Base-by-base conservation (phyloP, 2,113 vertebrate genomes). In the Corydoras maculifer region DNA sequence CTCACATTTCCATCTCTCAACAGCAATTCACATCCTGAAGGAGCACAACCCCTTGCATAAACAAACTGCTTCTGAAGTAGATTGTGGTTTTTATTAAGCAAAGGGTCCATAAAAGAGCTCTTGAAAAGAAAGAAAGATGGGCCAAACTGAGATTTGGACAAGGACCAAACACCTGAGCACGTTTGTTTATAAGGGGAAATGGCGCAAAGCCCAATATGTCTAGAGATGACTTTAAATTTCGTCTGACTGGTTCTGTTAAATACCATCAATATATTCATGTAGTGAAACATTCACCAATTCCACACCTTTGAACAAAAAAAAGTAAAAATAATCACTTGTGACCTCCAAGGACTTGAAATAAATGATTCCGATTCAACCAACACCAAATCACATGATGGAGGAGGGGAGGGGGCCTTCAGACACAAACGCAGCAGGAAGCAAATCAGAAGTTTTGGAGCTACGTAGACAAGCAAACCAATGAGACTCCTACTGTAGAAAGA, bases 151-250 rank as follows among this genome's bases (percentile, higher is more conserved):
- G n/a, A 81, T 71, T 72, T 82, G 77, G 77, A 75, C 58, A 75
- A 31, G 29, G 9, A 80, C 72, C 77, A 83, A 81, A 84, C 83
- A 86, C 82, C 81, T 85, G 86, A 77, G 78, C 66, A 78, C 64
- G 65, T 77, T 61, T 73, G 49, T 29, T 57, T 32, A 55, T 51
- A 61, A 50, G 55, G 43, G n/a, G 67, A 25, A 68, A 32, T 61
- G 65, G 65, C 67, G 73, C 62, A 63, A 29, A 65, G 64, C 75
- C 67, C 68, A 72, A 59, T 60, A 70, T 64, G 25, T 65, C 15
- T 62, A 35, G 30, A 10, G 10, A 30, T 59, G 12, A 54, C 54
- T 43, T n/a, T 8, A n/a, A 18, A 10, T 31, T 64, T 15, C 15
- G 18, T 25, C 18, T n/a, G 14, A 13, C 13, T 9, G 12, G 35